Percentiles rank a stretch among this genome's conserved stretches.
These are phyloP conservation scores for Ylistrum balloti DNA, from an alignment of 1,140 invertebrate genomes.

Conservation along the genomic window DNA sequence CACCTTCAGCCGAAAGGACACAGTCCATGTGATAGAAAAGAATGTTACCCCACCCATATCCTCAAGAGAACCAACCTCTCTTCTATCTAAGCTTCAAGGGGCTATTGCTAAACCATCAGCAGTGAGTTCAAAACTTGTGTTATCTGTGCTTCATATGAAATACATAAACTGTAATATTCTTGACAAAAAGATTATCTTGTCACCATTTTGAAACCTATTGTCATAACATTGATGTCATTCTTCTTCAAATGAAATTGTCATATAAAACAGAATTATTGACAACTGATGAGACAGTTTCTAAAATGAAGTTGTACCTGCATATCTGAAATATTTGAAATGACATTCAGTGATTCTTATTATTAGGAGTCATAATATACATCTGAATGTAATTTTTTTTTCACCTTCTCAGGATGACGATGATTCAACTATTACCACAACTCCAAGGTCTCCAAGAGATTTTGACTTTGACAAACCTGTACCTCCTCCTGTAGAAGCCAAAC, in stretches of 20 bases:
- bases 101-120: conserved; percentile 72
- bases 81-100: conserved; percentile 74
- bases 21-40: conserved; percentile 54
- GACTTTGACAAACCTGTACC: conserved; percentile 27
- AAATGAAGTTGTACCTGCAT: no score
- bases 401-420: conserved; percentile 59
- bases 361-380: no score
- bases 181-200: no score
- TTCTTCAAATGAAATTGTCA: no score
- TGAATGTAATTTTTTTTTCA: not conserved
- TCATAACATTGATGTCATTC: no score
- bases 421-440: conserved; percentile 59
- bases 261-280: no score
- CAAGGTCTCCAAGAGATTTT: conserved; percentile 55
- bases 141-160: no score
- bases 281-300: no score
- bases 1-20: conserved; percentile 56
- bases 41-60: conserved; percentile 42
- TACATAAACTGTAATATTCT: no score
- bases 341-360: no score
- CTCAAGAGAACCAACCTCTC: conserved; percentile 56
- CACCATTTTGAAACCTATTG: no score
- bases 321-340: no score
- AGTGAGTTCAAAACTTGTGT: not conserved
- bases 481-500: conserved; percentile 49